Base-by-base conservation (phyloP, 2,113 vertebrate species). In the Balaenoptera acutorostrata region DNA sequence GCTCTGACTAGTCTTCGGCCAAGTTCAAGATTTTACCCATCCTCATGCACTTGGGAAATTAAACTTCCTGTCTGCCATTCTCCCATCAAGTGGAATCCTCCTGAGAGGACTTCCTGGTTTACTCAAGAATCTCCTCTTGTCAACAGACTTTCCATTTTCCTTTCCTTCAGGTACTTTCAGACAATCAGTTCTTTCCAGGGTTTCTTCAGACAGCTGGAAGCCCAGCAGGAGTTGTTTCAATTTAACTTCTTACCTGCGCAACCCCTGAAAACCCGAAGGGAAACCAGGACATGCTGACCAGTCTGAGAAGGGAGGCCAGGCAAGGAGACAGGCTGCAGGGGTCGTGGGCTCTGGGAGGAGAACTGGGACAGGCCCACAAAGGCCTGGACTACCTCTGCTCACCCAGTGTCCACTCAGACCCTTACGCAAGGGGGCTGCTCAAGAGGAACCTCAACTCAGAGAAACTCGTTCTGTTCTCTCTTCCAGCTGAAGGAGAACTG, bases 91-190 rank as follows among this genome's bases (percentile, higher is more conserved):
- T 11, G 41, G n/a, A 87, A 68, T 61, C 57, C 91, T 91, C n/a
- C 86, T 64, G 64, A 92, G n/a, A 93, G 46, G 59, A 71, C 18
- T 92, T 89, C n/a, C n/a, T 46, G 15, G 33, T 95, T 96, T 97
- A 86, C 31, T 80, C 63, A 94, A 74, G 59, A 88, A 63, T 64
- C 44, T 94, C 77, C 84, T 96, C 41, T 92, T 46, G 64, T 72
- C 86, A 83, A 61, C 5, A 68, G 64, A 59, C 44, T 80, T 92
- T 83, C 88, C 64, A 27, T 66, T 93, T 95, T 78, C 72, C 63
- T 78, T 94, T 83, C 66, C 78, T 90, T 95, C 31, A 18, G 23
- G 11, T 74, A 36, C 55, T 81, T 97, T 85, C 18, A 96, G 64
- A 71, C 10, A 57, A 83, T 64, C 36, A 52, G 2, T 72, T 88